Evolutionary conservation across 1,140 invertebrate genomes (phyloP).

Genomic region (Papilio helenus): DNA sequence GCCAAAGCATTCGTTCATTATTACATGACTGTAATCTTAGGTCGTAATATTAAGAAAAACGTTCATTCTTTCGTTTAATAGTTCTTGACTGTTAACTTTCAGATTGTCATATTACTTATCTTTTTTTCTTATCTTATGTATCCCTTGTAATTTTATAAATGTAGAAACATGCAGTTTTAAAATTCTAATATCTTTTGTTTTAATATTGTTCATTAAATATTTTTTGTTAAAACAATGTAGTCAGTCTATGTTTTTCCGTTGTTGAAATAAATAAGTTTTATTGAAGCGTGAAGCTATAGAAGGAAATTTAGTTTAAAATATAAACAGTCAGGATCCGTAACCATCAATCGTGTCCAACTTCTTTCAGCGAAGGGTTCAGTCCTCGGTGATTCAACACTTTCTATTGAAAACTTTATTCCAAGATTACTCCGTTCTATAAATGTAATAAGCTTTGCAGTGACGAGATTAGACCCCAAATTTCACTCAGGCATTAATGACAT

Average conservation of each 20-base stretch:
- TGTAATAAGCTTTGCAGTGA: constrained; percentile 81
- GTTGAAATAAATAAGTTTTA: constrained; percentile 31
- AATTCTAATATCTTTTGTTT: too few relatives aligned
- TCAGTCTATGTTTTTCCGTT: background rate
- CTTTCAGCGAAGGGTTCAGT: constrained; percentile 78
- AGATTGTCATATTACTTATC: too few relatives aligned
- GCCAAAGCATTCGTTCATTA: background rate
- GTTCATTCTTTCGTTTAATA: too few relatives aligned
- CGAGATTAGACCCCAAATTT: constrained; percentile 81
- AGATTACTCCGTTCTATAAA: constrained; percentile 81
- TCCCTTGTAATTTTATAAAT: too few relatives aligned
- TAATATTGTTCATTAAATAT: background rate
- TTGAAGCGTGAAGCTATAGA: constrained; percentile 26
- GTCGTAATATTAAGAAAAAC: too few relatives aligned
- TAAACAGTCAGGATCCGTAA: constrained; percentile 36
- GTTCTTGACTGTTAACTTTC: too few relatives aligned
- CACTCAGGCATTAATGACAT: constrained; percentile 82
- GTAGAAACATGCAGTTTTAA: too few relatives aligned
- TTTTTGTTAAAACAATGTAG: background rate
- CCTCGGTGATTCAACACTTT: constrained; percentile 80
- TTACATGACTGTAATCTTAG: too few relatives aligned
- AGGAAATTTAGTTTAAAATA: constrained; percentile 33
- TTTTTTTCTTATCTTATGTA: too few relatives aligned
- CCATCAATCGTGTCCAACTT: constrained; percentile 52
- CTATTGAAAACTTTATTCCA: constrained; percentile 82